Conservation (phyloP, 2,797 vertebrate genomes). For the Peromyscus attwateri region DNA sequence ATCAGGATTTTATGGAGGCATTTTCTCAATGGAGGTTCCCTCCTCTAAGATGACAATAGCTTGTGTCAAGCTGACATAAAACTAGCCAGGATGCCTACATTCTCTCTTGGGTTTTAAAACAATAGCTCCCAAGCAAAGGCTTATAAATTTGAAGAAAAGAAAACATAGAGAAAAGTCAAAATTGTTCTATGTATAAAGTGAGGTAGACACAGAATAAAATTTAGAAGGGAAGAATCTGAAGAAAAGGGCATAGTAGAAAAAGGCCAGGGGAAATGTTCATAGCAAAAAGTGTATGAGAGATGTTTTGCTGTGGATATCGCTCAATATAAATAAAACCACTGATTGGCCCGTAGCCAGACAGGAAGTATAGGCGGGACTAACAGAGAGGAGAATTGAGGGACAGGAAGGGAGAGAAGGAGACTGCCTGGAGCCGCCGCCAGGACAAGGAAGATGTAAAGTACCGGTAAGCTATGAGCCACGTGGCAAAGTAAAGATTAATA, state of each 20-base stretch:
- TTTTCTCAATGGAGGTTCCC: neutral
- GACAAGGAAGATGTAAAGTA: too few species aligned
- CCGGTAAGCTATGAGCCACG: too few species aligned
- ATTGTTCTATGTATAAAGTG: neutral
- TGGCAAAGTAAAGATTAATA: too few species aligned
- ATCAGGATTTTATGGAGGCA: neutral
- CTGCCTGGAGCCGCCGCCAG: too few species aligned
- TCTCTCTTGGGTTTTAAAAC: conserved; percentile 21
- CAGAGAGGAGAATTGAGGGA: too few species aligned
- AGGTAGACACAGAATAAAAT: neutral
- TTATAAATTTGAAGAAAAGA: neutral
- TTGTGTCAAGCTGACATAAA: neutral
- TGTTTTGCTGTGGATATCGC: neutral
- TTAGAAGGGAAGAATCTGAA: neutral
- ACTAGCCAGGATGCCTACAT: neutral
- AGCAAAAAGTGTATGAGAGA: conserved; percentile 32
- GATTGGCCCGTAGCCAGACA: too few species aligned
- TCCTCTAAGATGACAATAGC: neutral
- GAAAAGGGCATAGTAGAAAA: neutral
- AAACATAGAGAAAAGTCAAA: neutral
- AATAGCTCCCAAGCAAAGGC: neutral
- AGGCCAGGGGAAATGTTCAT: neutral
- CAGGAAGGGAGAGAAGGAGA: too few species aligned
- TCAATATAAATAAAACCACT: too few species aligned
- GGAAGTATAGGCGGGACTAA: too few species aligned